These are phyloP conservation scores for Monomorium pharaonis DNA, from an alignment of 1,140 invertebrate species.

Conservation along the genomic window DNA sequence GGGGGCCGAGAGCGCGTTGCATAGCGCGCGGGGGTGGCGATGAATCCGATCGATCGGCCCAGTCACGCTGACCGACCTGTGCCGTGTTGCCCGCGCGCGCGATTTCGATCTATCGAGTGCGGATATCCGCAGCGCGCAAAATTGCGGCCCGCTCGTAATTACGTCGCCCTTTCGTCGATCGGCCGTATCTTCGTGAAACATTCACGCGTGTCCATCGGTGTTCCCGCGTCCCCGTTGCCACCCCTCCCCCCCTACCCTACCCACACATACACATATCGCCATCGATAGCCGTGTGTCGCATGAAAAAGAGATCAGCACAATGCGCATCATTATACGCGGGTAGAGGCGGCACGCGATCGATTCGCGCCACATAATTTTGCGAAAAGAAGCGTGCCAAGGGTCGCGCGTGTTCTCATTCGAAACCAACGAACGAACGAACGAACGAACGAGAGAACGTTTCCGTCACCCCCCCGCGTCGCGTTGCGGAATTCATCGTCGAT, in stretches of 20 bases:
- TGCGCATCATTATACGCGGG: slow-evolving; percentile 52
- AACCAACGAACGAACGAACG: neutral
- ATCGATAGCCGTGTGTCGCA: neutral
- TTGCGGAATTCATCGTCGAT: neutral
- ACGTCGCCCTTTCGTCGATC: slow-evolving; percentile 31
- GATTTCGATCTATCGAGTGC: slow-evolving; percentile 51
- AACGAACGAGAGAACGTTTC: neutral
- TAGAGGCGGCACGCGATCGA: slow-evolving; percentile 19
- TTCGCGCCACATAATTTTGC: slow-evolving; percentile 39
- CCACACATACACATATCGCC: neutral
- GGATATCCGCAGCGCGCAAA: slow-evolving; percentile 52
- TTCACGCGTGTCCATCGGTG: slow-evolving; percentile 25
- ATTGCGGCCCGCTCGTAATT: slow-evolving; percentile 46
- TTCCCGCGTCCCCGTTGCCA: neutral
- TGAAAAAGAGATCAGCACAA: slow-evolving; percentile 58
- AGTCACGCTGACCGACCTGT: slow-evolving; percentile 21
- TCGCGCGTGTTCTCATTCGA: slow-evolving; percentile 25
- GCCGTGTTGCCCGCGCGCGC: neutral
- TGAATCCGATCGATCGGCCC: slow-evolving; percentile 50
- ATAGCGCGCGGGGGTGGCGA: slow-evolving; percentile 16
- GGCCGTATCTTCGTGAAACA: slow-evolving; percentile 45
- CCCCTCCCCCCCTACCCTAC: neutral
- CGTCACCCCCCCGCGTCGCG: neutral
- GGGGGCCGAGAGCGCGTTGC: neutral
- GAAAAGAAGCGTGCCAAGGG: slow-evolving; percentile 57